Evolutionary conservation across 2,797 vertebrate genomes (phyloP).

Genomic region (Microchirus variegatus): DNA sequence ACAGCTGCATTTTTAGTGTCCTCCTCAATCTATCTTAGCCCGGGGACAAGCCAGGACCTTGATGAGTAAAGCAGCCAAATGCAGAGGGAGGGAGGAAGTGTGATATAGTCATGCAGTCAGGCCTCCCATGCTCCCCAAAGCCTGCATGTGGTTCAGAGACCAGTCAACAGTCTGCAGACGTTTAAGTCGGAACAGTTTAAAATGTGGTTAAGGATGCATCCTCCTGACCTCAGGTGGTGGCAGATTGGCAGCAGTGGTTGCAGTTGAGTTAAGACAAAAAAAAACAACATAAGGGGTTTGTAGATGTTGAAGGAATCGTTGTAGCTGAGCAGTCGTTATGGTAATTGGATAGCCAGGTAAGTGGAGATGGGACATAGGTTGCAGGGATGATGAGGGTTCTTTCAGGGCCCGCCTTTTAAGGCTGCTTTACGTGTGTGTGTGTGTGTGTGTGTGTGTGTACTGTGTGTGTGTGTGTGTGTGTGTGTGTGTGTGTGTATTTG

Average conservation of each 20-base stretch:
- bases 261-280: no score
- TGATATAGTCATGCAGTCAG: conserved; percentile 61
- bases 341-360: conserved; percentile 79
- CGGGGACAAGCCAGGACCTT: conserved; percentile 64
- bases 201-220: conserved; percentile 67
- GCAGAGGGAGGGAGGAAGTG: conserved; percentile 61
- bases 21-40: conserved; percentile 67
- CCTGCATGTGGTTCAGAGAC: conserved; percentile 62
- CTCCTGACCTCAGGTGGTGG: conserved; percentile 64
- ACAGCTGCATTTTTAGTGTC: conserved; percentile 75
- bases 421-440: conserved; percentile 20
- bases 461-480: conserved; percentile 27
- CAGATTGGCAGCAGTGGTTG: conserved; percentile 39
- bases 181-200: conserved; percentile 51
- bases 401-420: conserved; percentile 64
- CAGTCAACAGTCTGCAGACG: conserved; percentile 60
- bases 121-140: conserved; percentile 42
- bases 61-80: conserved; percentile 74
- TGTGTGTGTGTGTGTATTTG: conserved; percentile 28
- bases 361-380: conserved; percentile 68
- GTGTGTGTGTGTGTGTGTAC: conserved; percentile 22
- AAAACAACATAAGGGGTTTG: conserved; percentile 24
- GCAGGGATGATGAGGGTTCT: conserved; percentile 61
- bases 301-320: conserved; percentile 62
- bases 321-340: conserved; percentile 59